Percentiles rank a stretch among this genome's conserved stretches.
Evolutionary conservation across 2,888 invertebrate species (phyloP).

Genomic region (Caenorhabditis sp.): DNA sequence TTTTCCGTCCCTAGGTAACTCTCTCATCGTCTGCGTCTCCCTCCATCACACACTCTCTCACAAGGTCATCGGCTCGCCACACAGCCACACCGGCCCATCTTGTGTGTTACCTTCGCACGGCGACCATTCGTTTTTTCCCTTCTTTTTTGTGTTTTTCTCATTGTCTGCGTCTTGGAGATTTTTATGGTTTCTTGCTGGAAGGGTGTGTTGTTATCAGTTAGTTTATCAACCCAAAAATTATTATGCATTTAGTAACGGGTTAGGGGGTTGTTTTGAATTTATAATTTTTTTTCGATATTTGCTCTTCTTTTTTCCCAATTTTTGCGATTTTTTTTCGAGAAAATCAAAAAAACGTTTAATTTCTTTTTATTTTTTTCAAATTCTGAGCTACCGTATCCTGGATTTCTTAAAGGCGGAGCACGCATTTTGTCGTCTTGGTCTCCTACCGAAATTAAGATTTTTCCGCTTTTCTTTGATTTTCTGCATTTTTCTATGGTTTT

Average conservation of each 20-base stretch:
- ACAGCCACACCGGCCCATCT: conserved; percentile 49
- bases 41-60: conserved; percentile 18
- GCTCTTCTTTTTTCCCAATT: no score
- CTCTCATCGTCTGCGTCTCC: conserved; percentile 32
- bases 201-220: conserved; percentile 9
- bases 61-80: conserved; percentile 58
- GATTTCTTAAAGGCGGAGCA: no score
- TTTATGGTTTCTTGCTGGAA: neutral
- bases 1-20: conserved; percentile 44
- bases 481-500: no score
- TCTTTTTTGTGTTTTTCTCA: neutral
- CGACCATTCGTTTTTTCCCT: conserved; percentile 40
- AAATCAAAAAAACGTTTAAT: neutral
- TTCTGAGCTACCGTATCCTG: no score
- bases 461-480: neutral
- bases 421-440: no score
- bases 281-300: no score
- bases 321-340: no score
- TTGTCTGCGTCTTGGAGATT: conserved; percentile 33
- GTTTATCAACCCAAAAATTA: no score
- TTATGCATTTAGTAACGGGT: no score
- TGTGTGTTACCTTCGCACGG: conserved; percentile 54
- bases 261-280: no score
- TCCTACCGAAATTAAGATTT: no score
- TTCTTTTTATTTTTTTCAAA: no score